These are phyloP conservation scores for Scaptomyza parva DNA, from an alignment of 2,888 invertebrate species.

Conservation along the genomic window DNA sequence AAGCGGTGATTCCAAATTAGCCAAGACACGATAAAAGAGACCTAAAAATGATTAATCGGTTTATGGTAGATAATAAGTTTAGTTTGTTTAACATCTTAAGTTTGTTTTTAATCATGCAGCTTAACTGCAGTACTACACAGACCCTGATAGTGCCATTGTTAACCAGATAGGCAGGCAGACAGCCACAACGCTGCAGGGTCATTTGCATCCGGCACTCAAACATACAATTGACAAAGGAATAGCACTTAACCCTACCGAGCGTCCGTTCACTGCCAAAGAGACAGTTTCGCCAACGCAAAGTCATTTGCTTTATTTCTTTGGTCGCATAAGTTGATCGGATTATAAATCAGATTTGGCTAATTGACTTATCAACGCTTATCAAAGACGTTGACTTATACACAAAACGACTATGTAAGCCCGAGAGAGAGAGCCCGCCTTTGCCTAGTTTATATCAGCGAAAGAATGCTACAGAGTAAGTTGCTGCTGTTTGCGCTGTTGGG, in stretches of 20 bases:
- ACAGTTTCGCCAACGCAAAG: slow-evolving; percentile 86
- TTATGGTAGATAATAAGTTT: no score
- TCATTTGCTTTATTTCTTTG: slow-evolving; percentile 85
- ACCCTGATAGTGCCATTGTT: slow-evolving; percentile 80
- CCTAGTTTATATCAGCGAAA: slow-evolving; percentile 81
- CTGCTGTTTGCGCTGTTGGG: slow-evolving; percentile 64
- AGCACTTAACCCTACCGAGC: slow-evolving; percentile 84
- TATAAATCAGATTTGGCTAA: slow-evolving; percentile 60
- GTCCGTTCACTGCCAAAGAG: slow-evolving; percentile 86
- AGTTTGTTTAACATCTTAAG: slow-evolving; percentile 22
- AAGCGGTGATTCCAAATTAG: slow-evolving; percentile 79
- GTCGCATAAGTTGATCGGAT: slow-evolving; percentile 87
- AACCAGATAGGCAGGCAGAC: slow-evolving; percentile 87
- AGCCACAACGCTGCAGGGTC: slow-evolving; percentile 86
- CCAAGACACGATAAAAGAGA: slow-evolving; percentile 83
- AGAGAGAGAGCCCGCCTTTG: slow-evolving; percentile 87
- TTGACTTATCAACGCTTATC: slow-evolving; percentile 47
- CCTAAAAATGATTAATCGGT: slow-evolving; percentile 23
- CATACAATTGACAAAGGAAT: slow-evolving; percentile 89
- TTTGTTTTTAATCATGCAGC: slow-evolving; percentile 78
- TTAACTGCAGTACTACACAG: slow-evolving; percentile 74
- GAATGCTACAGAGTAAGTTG: slow-evolving; percentile 85
- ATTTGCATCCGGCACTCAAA: slow-evolving; percentile 86
- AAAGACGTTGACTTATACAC: neutral
- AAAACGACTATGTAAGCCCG: slow-evolving; percentile 84